Evolutionary conservation across 2,113 vertebrate genomes (phyloP).

Genomic region (Planiliza haematocheilus): DNA sequence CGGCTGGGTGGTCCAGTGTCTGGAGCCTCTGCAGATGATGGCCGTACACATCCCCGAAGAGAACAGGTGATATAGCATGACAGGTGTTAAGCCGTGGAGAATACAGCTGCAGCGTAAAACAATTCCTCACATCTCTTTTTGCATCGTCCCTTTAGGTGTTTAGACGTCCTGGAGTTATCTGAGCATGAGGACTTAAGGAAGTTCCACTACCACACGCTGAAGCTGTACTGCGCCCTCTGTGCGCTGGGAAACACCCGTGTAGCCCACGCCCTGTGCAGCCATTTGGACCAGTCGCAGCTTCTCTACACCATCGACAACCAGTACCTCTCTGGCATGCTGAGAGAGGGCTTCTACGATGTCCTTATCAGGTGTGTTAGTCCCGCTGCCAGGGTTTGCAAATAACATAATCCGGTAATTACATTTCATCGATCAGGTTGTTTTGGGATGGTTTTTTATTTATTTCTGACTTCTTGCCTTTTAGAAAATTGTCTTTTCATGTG

Average conservation of each 20-base stretch:
- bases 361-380: constrained; percentile 84
- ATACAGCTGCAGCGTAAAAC: neutral
- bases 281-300: constrained; percentile 94
- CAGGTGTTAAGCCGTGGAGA: neutral
- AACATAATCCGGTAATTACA: neutral
- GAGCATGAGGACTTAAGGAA: constrained; percentile 92
- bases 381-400: neutral
- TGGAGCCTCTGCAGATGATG: constrained; percentile 96
- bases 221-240: constrained; percentile 93
- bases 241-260: constrained; percentile 96
- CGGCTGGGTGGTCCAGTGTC: constrained; percentile 94
- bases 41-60: constrained; percentile 97
- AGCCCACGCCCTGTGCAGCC: constrained; percentile 94
- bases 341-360: constrained; percentile 94
- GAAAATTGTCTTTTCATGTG: neutral
- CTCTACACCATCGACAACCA: constrained; percentile 95
- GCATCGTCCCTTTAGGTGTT: constrained; percentile 83
- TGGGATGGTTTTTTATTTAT: neutral
- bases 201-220: constrained; percentile 96
- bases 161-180: constrained; percentile 95
- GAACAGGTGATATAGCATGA: constrained; percentile 83
- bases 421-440: neutral
- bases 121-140: neutral
- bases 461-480: neutral
- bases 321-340: constrained; percentile 93